phyloP scores from a whole-genome alignment of 1,140 invertebrate species.

The Hylaeus volcanicus region DNA sequence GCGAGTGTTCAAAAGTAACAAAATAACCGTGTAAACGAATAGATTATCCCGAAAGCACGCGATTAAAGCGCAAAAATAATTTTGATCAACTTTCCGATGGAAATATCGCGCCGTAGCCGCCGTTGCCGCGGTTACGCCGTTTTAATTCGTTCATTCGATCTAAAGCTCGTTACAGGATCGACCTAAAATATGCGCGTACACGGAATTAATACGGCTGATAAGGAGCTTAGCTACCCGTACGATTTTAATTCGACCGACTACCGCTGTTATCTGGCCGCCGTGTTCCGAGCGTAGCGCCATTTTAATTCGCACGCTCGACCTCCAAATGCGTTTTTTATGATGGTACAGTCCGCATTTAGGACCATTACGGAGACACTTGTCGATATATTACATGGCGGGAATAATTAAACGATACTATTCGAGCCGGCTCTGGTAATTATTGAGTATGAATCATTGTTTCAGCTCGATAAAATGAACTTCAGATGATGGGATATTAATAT shows the following conservation, averaged over 20 bases:
- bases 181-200: slow-evolving; percentile 34
- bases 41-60: too few relatives aligned
- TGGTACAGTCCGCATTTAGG: not conserved
- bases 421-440: too few relatives aligned
- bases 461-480: too few relatives aligned
- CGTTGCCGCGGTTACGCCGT: slow-evolving; percentile 12
- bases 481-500: too few relatives aligned
- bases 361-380: too few relatives aligned
- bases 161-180: slow-evolving; percentile 44
- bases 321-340: not conserved
- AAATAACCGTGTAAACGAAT: too few relatives aligned
- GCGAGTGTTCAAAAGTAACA: too few relatives aligned
- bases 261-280: slow-evolving; percentile 16
- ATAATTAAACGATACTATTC: too few relatives aligned
- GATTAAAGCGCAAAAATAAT: too few relatives aligned
- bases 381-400: too few relatives aligned
- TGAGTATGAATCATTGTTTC: too few relatives aligned
- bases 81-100: too few relatives aligned
- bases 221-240: slow-evolving; percentile 27
- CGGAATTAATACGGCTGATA: slow-evolving; percentile 30
- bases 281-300: not conserved
- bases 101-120: not conserved
- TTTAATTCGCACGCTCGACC: not conserved
- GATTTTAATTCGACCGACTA: slow-evolving; percentile 49
- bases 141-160: slow-evolving; percentile 37